Evolutionary conservation across 2,888 invertebrate genomes (phyloP).

Genomic region (Athetis lepigone): DNA sequence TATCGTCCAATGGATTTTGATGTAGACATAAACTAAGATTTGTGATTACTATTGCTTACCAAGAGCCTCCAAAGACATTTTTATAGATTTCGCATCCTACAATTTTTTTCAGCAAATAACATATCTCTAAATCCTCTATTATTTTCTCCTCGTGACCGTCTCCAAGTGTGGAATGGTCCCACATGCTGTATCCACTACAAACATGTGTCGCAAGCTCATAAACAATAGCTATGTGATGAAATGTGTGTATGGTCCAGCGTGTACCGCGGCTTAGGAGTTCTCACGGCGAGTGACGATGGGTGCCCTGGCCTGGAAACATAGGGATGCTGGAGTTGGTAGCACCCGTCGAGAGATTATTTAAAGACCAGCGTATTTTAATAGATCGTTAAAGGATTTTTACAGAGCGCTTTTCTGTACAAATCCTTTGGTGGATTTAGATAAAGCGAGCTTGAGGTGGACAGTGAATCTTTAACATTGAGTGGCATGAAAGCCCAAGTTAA

Average conservation of each 20-base stretch:
- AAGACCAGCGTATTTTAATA: too few relatives aligned
- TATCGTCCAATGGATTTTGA: too few relatives aligned
- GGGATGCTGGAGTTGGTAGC: not conserved
- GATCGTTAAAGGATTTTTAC: too few relatives aligned
- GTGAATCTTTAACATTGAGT: too few relatives aligned
- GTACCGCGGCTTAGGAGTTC: constrained; percentile 37
- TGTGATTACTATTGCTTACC: too few relatives aligned
- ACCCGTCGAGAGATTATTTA: not conserved
- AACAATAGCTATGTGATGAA: constrained; percentile 49
- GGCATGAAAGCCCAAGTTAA: too few relatives aligned
- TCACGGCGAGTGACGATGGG: constrained; percentile 44
- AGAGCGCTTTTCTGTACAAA: not conserved
- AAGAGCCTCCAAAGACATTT: too few relatives aligned
- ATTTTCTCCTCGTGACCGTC: constrained; percentile 18
- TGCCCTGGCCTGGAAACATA: constrained; percentile 35
- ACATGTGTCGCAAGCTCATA: constrained; percentile 46
- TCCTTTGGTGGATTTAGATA: not conserved
- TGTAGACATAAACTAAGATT: too few relatives aligned
- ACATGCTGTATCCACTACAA: constrained; percentile 35
- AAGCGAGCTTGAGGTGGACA: too few relatives aligned
- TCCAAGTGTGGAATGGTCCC: constrained; percentile 48
- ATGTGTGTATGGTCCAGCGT: constrained; percentile 13
- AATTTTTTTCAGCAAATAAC: too few relatives aligned
- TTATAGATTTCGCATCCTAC: not conserved
- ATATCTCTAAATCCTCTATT: not conserved